Evolutionary conservation across 2,113 vertebrate genomes (phyloP).

Genomic region (Monopterus albus): DNA sequence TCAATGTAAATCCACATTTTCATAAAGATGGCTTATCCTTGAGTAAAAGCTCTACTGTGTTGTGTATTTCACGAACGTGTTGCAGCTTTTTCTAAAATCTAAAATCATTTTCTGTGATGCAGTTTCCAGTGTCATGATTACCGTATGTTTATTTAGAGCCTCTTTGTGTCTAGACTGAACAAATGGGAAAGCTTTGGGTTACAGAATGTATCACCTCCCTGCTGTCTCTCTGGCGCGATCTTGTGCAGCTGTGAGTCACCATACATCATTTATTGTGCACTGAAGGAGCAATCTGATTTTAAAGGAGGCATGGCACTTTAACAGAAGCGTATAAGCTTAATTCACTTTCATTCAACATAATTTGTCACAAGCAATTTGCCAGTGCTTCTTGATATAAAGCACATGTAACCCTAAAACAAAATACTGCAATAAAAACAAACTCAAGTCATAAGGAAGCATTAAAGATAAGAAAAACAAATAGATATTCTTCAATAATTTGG

Average conservation of each 20-base stretch:
- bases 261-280: not conserved
- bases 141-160: constrained; percentile 26
- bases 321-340: not conserved
- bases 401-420: no score
- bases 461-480: no score
- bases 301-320: no score
- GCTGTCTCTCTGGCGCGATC: constrained; percentile 1
- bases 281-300: constrained; percentile 1
- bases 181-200: constrained; percentile 12
- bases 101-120: no score
- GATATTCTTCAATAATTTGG: no score
- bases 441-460: no score
- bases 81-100: no score
- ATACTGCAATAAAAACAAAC: no score
- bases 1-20: not conserved
- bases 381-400: no score
- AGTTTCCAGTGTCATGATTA: no score
- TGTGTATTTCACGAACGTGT: not conserved
- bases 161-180: constrained; percentile 57
- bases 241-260: constrained; percentile 51
- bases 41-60: not conserved
- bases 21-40: not conserved
- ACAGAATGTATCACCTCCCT: constrained; percentile 21
- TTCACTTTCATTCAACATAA: no score
- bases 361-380: no score